Base-by-base conservation (phyloP, 2,113 vertebrate species). In the Scophthalmus maximus region DNA sequence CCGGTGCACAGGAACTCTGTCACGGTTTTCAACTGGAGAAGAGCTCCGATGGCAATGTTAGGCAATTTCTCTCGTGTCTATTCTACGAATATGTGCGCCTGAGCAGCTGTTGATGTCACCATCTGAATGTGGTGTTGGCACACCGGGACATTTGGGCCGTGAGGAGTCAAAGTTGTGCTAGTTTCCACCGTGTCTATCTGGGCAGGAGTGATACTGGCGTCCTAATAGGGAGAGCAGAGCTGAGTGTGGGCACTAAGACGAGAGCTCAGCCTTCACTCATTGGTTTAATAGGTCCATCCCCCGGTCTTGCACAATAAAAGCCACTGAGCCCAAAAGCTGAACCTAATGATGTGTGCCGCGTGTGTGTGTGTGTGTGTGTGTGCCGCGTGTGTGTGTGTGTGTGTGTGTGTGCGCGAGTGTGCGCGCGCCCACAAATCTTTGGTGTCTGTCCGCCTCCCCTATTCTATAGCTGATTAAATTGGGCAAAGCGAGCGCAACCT, bases 391-490 rank as follows among this genome's bases (percentile, higher is more conserved):
- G n/a, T 27, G 55, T 5, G 29, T 23, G 22, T 38, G 59, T 58
- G 44, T 55, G 53, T 62, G 20, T 53, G 38, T 59, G 18, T 26
- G 68, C 11, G 51, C 34, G 11, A 17, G 53, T 63, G 71, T 51
- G 22, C 20, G 46, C 30, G 30, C 30, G 30, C 3, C n/a, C n/a
- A n/a, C n/a, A 51, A 23, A n/a, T n/a, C n/a, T 74, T 58, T 40
- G 11, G 44, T 36, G 50, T 67, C 18, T 55, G 68, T 29, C 44
- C 1, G 5, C 50, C 49, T 29, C 30, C 34, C n/a, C 26, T 50
- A 46, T 80, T 81, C 69, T 65, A 68, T 38, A 55, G 79, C 75
- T 80, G 85, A 91, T 83, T 87, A 79, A 86, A 88, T 73, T 81
- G 55, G 78, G 76, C 76, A 71, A 85, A 83, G 72, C 25, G 6